Evolutionary conservation across 2,113 vertebrate species (phyloP).

Genomic region (Neodon shergylaensis): DNA sequence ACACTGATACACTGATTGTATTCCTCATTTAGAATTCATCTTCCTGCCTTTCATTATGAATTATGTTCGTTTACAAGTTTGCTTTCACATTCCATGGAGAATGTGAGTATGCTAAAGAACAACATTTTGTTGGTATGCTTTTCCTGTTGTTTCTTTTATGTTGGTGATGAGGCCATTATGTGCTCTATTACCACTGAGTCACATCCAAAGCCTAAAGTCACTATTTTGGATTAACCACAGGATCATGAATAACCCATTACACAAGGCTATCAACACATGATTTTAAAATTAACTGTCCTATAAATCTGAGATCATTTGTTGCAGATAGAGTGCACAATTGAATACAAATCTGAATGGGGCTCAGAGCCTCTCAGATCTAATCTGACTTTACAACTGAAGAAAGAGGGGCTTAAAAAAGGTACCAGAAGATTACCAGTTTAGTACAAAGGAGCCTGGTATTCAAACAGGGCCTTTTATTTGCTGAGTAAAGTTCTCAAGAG

Average conservation of each 20-base stretch:
- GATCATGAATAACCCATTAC: neutral
- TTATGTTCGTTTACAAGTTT: neutral
- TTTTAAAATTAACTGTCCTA: neutral
- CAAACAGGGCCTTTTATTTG: neutral
- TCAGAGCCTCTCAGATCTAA: neutral
- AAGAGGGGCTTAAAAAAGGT: neutral
- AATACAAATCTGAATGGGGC: neutral
- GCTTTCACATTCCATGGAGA: neutral
- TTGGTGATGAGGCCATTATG: neutral
- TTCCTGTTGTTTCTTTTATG: neutral
- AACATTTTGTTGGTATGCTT: neutral
- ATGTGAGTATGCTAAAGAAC: neutral
- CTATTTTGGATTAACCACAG: neutral
- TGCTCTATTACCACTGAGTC: neutral
- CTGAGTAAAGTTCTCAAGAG: neutral
- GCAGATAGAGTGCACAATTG: neutral
- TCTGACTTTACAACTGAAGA: neutral
- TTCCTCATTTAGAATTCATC: constrained; percentile 14
- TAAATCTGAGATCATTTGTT: neutral
- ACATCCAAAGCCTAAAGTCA: neutral
- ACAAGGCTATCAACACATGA: neutral
- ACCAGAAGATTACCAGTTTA: neutral
- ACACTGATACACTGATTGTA: neutral
- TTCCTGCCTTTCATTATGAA: neutral
- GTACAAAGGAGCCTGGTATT: neutral